Percentiles rank a stretch among this genome's conserved stretches.
phyloP scores from a whole-genome alignment of 2,888 invertebrate species.

The Eristalinus sepulchralis region DNA sequence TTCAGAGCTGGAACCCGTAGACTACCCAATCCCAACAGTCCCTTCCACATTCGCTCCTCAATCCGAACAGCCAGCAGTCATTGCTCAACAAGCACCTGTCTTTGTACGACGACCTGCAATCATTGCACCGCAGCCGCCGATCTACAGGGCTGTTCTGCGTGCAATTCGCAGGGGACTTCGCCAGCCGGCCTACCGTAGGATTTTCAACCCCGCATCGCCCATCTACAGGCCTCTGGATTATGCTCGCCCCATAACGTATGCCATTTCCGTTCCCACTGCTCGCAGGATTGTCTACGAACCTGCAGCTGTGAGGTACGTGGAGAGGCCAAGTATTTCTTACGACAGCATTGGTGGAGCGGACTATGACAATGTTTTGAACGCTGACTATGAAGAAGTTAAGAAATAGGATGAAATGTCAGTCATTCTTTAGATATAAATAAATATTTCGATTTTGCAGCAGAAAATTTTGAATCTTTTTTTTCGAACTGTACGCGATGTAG shows the following conservation, averaged over 20 bases:
- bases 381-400: not conserved
- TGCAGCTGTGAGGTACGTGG: not conserved
- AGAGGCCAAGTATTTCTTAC: not conserved
- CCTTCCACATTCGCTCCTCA: conserved; percentile 13
- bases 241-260: not conserved
- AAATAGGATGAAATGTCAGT: not conserved
- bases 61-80: not conserved
- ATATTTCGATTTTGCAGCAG: not conserved
- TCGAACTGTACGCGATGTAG: too few species aligned
- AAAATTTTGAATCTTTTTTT: not conserved
- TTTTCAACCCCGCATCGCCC: not conserved
- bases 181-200: not conserved
- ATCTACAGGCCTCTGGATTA: conserved; percentile 21
- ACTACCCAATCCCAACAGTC: not conserved
- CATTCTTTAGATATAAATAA: not conserved
- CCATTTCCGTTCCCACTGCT: not conserved
- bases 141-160: not conserved
- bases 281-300: not conserved
- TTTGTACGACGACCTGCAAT: not conserved
- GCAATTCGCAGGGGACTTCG: not conserved
- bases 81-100: not conserved
- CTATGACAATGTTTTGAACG: not conserved
- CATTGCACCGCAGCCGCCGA: not conserved
- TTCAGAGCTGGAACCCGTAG: not conserved
- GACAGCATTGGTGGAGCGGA: not conserved